phyloP scores from a whole-genome alignment of 2,797 vertebrate genomes.

The Falco cherrug region DNA sequence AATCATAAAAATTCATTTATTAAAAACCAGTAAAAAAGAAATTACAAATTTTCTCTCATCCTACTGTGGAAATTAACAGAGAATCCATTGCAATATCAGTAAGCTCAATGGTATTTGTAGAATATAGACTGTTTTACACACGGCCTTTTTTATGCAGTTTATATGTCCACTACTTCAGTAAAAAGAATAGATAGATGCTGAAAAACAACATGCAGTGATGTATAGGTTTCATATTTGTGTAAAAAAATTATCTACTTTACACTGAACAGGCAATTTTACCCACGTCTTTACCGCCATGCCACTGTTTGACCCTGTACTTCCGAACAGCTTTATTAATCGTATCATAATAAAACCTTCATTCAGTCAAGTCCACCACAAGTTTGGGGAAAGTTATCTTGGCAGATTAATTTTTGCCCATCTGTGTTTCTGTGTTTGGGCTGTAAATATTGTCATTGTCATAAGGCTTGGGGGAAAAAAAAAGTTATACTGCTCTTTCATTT shows the following conservation, averaged over 20 bases:
- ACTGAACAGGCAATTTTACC: neutral
- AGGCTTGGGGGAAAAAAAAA: neutral
- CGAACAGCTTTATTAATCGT: neutral
- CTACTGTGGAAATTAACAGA: neutral
- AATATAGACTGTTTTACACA: neutral
- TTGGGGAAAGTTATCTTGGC: neutral
- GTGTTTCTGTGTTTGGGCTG: neutral
- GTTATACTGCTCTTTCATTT: neutral
- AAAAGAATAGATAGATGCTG: neutral
- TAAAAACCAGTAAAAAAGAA: neutral
- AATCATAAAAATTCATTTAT: neutral
- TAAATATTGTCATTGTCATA: constrained; percentile 27
- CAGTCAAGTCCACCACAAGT: neutral
- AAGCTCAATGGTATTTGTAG: neutral
- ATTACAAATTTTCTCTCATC: neutral
- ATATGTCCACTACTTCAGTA: neutral
- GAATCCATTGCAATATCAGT: neutral
- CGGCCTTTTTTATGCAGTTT: neutral
- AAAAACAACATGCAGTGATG: neutral
- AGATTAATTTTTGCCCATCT: constrained; percentile 34
- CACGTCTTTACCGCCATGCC: neutral
- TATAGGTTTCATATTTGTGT: neutral
- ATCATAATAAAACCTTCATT: neutral
- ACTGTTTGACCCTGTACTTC: neutral
- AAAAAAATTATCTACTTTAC: neutral